Evolutionary conservation across 1,140 invertebrate species (phyloP).

Genomic region (Euwallacea fornicatus): DNA sequence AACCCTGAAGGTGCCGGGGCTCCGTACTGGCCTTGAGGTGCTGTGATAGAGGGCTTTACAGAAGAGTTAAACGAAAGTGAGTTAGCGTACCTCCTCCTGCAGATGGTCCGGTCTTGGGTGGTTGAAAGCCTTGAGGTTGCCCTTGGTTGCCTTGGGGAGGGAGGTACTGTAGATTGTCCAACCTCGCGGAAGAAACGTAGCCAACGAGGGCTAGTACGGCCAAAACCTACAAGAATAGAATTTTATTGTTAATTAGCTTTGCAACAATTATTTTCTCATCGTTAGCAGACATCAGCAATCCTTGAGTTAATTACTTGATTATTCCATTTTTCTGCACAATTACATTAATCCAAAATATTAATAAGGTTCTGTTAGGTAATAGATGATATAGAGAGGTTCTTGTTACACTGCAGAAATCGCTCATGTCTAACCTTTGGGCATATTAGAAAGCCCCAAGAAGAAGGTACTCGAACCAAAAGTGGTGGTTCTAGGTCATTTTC

Average conservation of each 20-base stretch:
- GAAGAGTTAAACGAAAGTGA: neutral
- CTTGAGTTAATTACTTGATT: no score
- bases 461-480: no score
- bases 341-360: no score
- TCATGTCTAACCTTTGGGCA: no score
- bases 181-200: constrained; percentile 21
- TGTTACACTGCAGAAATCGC: no score
- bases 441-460: no score
- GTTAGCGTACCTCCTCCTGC: neutral
- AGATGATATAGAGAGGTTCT: no score
- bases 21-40: neutral
- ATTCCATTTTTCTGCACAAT: no score
- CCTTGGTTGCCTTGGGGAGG: constrained; percentile 27
- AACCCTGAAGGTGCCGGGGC: neutral
- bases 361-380: no score
- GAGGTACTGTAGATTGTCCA: constrained; percentile 31
- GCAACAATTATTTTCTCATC: constrained; percentile 1
- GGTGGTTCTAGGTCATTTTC: no score
- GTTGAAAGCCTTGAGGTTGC: constrained; percentile 3
- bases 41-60: neutral
- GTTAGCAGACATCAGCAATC: neutral
- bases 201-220: constrained; percentile 16
- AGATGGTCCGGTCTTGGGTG: neutral
- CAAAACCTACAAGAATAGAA: constrained; percentile 19
- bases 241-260: neutral